A percentile compares a stretch with the other conserved stretches of the same genome.
Conservation (phyloP, 2,888 invertebrate species). For the Agrilus cyanescens region DNA sequence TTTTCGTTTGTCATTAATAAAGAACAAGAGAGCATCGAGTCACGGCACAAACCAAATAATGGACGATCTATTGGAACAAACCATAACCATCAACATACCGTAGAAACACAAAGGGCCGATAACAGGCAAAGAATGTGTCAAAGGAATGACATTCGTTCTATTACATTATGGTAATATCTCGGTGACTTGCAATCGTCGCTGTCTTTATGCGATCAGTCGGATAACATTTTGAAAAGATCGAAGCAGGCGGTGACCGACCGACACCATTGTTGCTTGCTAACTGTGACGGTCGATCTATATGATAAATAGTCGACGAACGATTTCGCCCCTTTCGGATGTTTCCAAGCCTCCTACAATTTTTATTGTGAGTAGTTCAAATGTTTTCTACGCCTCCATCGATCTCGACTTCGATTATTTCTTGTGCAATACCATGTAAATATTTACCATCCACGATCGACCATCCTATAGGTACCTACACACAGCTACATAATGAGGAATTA, state of each 20-base stretch:
- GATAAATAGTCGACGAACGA: constrained; percentile 10
- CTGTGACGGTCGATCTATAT: constrained; percentile 8
- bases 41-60: no score
- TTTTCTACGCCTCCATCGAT: no score
- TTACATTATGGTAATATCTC: constrained; percentile 21
- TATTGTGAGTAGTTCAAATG: no score
- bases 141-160: constrained; percentile 21
- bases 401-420: no score
- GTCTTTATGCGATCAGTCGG: constrained; percentile 8
- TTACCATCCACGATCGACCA: no score
- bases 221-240: constrained; percentile 11
- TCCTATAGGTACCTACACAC: no score
- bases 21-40: no score
- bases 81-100: constrained; percentile 3
- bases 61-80: no score
- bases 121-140: constrained; percentile 16
- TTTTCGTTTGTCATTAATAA: no score
- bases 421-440: no score
- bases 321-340: constrained; percentile 6
- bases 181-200: constrained; percentile 18
- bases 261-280: constrained; percentile 7
- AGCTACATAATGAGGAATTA: no score
- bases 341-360: no score
- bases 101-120: constrained; percentile 7
- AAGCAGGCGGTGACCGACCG: constrained; percentile 10